phyloP scores from a whole-genome alignment of 2,113 vertebrate species.

The Thomomys bottae region DNA sequence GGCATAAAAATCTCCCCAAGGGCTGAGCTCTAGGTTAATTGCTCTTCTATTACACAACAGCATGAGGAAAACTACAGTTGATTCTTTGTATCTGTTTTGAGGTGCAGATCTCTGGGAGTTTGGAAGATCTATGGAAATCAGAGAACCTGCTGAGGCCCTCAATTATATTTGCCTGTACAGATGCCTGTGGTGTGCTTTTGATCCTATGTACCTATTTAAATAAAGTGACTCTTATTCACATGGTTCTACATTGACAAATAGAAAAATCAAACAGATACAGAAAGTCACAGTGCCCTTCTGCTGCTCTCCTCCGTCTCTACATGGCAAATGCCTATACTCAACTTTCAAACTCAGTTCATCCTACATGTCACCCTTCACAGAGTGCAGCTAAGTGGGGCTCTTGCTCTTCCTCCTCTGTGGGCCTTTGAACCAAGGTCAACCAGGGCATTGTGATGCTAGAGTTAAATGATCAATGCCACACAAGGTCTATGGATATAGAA shows the following conservation, averaged over 20 bases:
- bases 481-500: background rate
- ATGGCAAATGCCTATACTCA: background rate
- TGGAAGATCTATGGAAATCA: background rate
- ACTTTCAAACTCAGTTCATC: background rate
- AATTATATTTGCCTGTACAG: background rate
- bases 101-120: background rate
- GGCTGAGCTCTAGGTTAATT: constrained; percentile 1
- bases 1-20: background rate
- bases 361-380: background rate
- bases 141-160: background rate
- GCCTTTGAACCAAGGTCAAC: background rate
- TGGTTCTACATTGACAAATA: background rate
- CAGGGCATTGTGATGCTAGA: background rate
- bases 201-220: background rate
- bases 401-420: background rate
- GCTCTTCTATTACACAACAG: background rate
- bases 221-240: background rate
- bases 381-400: background rate
- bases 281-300: background rate
- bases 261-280: background rate
- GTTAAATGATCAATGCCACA: background rate
- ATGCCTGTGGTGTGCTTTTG: background rate
- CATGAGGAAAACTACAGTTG: background rate
- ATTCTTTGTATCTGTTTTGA: background rate
- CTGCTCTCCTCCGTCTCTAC: background rate